These are phyloP conservation scores for Cinara cedri DNA, from an alignment of 2,888 invertebrate species.

Conservation along the genomic window DNA sequence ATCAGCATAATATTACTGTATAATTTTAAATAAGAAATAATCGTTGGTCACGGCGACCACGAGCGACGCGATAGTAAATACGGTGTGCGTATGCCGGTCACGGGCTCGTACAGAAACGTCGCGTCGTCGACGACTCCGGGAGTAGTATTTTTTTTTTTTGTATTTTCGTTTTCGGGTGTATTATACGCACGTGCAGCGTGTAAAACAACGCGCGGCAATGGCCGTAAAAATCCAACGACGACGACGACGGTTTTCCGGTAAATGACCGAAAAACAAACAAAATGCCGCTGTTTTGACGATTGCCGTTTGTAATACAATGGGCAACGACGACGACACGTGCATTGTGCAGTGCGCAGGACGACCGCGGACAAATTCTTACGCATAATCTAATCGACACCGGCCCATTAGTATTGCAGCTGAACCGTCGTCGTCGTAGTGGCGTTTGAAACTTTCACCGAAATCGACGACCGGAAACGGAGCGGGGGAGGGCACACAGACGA, in stretches of 20 bases:
- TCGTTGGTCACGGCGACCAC: too few species aligned
- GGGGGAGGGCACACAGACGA: neutral
- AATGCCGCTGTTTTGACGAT: neutral
- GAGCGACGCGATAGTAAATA: too few species aligned
- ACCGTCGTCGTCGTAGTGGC: neutral
- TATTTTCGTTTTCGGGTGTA: neutral
- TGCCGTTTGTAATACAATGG: too few species aligned
- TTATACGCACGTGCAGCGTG: neutral
- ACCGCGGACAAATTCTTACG: slow-evolving; percentile 23
- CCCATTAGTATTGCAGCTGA: neutral
- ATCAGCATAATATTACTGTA: too few species aligned
- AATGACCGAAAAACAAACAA: neutral
- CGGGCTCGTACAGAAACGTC: too few species aligned
- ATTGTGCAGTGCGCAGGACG: too few species aligned
- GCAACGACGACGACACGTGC: too few species aligned
- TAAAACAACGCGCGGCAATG: neutral
- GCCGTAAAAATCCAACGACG: slow-evolving; percentile 9
- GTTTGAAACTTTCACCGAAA: neutral
- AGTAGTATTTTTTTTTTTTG: too few species aligned
- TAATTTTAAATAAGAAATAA: too few species aligned
- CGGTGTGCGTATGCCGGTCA: too few species aligned
- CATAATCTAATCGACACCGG: slow-evolving; percentile 7
- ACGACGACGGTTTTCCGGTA: neutral
- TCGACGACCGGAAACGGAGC: neutral
- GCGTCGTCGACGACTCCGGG: neutral